Evolutionary conservation across 1,140 invertebrate genomes (phyloP), one percentile per base, ranked within the genome.

Genomic region (Anastrepha ludens): DNA sequence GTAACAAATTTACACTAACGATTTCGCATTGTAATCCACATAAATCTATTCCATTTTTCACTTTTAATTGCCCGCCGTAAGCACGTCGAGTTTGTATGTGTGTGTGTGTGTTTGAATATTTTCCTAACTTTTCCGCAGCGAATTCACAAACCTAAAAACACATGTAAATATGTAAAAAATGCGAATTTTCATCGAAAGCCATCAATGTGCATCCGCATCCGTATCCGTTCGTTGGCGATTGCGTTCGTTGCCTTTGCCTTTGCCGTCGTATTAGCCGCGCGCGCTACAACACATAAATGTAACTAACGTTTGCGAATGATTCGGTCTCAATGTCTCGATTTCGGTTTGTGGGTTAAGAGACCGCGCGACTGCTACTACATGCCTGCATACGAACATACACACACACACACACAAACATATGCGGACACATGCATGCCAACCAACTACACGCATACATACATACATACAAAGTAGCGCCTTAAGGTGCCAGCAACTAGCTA

Each of bases 291-390:
- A 81, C 74, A 81, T 81, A 55, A 81, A 81, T 81, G 74, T 81
- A 81, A 81, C 74, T 81, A 55, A 81, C 6, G 47, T 81, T 81
- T 55, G 74, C 74, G 74, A 81, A 81, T 29, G 74, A 47, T 41
- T 20, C 74, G 29, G 41, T 81, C 47, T 81, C 74, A 55, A 55
- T 81, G 47, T 81, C 74, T 81, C 74, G 74, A 81, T 81, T 81
- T 81, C n/a, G 74, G 74, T 81, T 81, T 58, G 74, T 81, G 74
- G 74, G 74, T 81, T 81, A 81, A 81, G 74, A 81, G 74, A 81
- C 44, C 74, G 41, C 74, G 41, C 50, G n/a, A 55, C 17, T 55
- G 44, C 44, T 6, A 55, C n/a, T 11, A 74, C 64, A 29, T 62
- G 15, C 15, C 5, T 62, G 60, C 15, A 62, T 67, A 67, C 64